phyloP scores from a whole-genome alignment of 2,113 vertebrate genomes.

The Engraulis encrasicolus region DNA sequence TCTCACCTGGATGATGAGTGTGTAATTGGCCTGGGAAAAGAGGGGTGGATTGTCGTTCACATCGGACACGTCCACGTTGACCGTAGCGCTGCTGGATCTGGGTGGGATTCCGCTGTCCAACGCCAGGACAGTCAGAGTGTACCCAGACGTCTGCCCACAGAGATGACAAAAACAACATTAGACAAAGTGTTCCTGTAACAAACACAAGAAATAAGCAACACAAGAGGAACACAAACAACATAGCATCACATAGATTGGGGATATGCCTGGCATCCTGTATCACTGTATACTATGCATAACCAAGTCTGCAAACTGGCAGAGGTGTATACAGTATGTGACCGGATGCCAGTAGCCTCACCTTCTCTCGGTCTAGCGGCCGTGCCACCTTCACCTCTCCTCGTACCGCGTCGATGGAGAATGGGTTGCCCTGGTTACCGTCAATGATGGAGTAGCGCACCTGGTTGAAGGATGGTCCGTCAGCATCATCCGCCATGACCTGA shows the following conservation, averaged over 20 bases:
- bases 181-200: neutral
- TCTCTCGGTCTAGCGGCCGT: constrained; percentile 90
- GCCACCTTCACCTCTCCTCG: constrained; percentile 91
- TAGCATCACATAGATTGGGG: neutral
- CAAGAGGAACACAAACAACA: neutral
- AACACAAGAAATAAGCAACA: neutral
- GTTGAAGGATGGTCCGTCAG: constrained; percentile 86
- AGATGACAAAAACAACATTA: neutral
- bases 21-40: constrained; percentile 94
- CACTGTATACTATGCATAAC: too few relatives aligned
- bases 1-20: constrained; percentile 92
- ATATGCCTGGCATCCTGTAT: neutral
- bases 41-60: too few relatives aligned
- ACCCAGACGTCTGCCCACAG: constrained; percentile 86
- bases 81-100: constrained; percentile 79
- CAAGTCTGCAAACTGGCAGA: neutral
- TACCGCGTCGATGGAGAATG: constrained; percentile 87
- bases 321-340: too few relatives aligned
- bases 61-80: constrained; percentile 96
- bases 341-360: constrained; percentile 69
- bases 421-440: constrained; percentile 91
- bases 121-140: constrained; percentile 88
- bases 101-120: constrained; percentile 85
- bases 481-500: constrained; percentile 92
- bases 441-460: constrained; percentile 86